Conservation (phyloP, 2,888 invertebrate genomes). For the Dexiosoma caninum region DNA sequence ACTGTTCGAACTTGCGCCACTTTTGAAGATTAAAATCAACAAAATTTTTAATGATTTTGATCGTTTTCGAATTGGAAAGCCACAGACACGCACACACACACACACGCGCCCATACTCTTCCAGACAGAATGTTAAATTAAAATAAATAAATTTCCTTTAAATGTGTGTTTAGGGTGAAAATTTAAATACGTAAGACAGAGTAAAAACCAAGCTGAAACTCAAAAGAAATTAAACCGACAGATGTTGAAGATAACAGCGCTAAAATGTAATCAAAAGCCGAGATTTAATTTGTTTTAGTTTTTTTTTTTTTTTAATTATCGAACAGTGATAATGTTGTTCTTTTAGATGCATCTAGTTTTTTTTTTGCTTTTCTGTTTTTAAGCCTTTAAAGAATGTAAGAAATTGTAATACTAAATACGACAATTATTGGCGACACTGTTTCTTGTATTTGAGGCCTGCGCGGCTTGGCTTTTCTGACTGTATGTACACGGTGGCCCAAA, state of each 20-base stretch:
- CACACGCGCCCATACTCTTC: neutral
- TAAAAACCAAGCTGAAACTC: constrained; percentile 22
- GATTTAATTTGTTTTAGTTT: constrained; percentile 40
- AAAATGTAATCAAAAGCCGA: constrained; percentile 35
- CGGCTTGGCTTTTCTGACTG: neutral
- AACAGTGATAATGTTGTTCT: constrained; percentile 48
- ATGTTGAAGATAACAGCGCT: constrained; percentile 47
- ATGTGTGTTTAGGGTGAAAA: constrained; percentile 44
- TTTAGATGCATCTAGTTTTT: constrained; percentile 7
- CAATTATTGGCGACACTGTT: constrained; percentile 54
- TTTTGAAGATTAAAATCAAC: constrained; percentile 74
- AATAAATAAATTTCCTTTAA: constrained; percentile 45
- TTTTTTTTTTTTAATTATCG: constrained; percentile 30
- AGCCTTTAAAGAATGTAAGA: constrained; percentile 24
- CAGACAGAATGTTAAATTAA: constrained; percentile 19
- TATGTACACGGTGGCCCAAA: too few species aligned
- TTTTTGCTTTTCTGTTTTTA: constrained; percentile 4
- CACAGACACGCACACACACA: neutral
- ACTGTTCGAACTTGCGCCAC: constrained; percentile 69
- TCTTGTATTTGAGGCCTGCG: too few species aligned
- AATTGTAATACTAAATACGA: constrained; percentile 44
- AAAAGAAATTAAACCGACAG: constrained; percentile 58
- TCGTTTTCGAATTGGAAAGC: constrained; percentile 44
- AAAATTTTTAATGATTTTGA: constrained; percentile 65
- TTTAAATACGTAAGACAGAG: constrained; percentile 33